Percentiles rank a stretch among this genome's conserved stretches.
phyloP scores from a whole-genome alignment of 2,888 invertebrate genomes.

The Pseudanteris insignis region DNA sequence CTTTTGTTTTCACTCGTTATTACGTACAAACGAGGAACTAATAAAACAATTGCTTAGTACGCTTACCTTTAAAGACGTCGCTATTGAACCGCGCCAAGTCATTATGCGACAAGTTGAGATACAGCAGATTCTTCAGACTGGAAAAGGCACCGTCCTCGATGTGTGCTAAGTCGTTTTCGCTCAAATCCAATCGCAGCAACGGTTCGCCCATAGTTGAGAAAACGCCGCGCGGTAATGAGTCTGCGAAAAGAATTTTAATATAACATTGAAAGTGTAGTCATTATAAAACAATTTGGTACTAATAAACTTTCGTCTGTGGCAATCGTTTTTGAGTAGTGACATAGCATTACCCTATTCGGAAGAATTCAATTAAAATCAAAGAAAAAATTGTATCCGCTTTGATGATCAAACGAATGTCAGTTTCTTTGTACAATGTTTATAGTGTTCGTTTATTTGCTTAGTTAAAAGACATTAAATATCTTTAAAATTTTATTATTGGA shows the following conservation, averaged over 20 bases:
- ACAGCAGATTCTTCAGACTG: constrained; percentile 74
- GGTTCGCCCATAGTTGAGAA: constrained; percentile 67
- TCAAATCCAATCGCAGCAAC: constrained; percentile 81
- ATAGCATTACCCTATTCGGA: too few relatives aligned
- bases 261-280: constrained; percentile 37
- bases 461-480: too few relatives aligned
- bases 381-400: too few relatives aligned
- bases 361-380: too few relatives aligned
- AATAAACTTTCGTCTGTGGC: constrained; percentile 25
- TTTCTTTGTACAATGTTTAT: too few relatives aligned
- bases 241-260: constrained; percentile 68
- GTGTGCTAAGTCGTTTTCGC: constrained; percentile 78
- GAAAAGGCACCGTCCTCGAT: constrained; percentile 82
- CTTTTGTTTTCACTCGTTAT: not conserved
- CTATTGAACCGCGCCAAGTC: constrained; percentile 83
- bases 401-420: too few relatives aligned
- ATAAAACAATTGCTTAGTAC: constrained; percentile 4
- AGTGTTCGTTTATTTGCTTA: too few relatives aligned
- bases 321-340: too few relatives aligned
- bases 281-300: constrained; percentile 31
- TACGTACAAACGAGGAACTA: constrained; percentile 2
- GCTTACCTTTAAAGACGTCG: constrained; percentile 77
- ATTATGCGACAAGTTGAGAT: constrained; percentile 80
- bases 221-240: constrained; percentile 73
- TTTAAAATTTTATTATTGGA: too few relatives aligned